Conservation (phyloP, 2,888 invertebrate species). For the Epirrhoe tristata region DNA sequence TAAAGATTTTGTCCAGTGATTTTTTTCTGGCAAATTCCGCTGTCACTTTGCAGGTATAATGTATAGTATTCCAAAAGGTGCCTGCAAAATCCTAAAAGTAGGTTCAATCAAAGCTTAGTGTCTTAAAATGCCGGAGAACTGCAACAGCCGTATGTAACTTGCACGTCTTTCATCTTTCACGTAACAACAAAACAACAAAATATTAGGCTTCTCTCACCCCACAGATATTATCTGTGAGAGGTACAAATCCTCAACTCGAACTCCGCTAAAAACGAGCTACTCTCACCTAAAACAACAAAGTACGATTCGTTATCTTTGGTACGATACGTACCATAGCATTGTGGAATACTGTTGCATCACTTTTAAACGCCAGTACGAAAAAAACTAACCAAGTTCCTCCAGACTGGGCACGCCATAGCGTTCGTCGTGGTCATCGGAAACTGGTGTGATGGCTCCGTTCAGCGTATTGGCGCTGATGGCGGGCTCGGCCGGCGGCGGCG, state of each 20-base stretch:
- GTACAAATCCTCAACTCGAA: not conserved
- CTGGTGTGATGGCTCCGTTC: conserved; percentile 88
- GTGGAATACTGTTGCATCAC: not conserved
- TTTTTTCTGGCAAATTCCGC: not conserved
- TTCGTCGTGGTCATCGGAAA: conserved; percentile 91
- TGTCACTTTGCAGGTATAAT: not conserved
- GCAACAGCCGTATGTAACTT: too few species aligned
- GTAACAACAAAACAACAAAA: not conserved
- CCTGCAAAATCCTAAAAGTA: conserved; percentile 3
- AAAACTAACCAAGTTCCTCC: conserved; percentile 89
- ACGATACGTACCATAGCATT: not conserved
- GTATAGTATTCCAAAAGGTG: not conserved
- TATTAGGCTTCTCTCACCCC: too few species aligned
- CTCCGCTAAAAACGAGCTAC: not conserved
- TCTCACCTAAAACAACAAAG: not conserved
- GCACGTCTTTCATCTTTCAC: too few species aligned
- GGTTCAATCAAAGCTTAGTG: not conserved
- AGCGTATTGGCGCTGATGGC: conserved; percentile 83
- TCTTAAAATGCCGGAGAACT: not conserved
- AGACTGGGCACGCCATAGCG: conserved; percentile 93
- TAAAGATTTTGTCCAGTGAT: not conserved
- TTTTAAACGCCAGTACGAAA: not conserved
- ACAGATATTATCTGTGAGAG: too few species aligned
- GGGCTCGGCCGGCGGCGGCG: conserved; percentile 88
- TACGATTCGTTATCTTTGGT: not conserved